Base-by-base conservation (phyloP, 2,797 vertebrate species). In the Miichthys miiuy region DNA sequence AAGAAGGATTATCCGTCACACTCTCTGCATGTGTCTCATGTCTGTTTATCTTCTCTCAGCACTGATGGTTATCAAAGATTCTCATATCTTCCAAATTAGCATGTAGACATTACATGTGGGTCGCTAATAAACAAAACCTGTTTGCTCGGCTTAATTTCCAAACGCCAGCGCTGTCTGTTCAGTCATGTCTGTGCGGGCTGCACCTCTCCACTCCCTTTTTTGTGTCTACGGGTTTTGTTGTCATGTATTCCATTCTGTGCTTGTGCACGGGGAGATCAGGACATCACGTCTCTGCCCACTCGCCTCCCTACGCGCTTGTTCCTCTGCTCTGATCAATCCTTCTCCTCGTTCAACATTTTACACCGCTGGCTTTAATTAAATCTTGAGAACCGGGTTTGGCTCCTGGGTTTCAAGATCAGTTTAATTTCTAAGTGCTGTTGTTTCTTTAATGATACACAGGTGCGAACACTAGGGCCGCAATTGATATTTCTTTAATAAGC, bases 401-500 rank as follows among this genome's bases (percentile, higher is more conserved):
- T 65, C 64, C 47, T 20, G 63, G 51, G 52, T 38, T 65, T 42
- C 60, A 56, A 23, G 58, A 70, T 62, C 27, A 34, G 17, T 54
- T 58, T 42, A 6, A 17, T 18, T 48, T 52, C 14, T 47, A 54
- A n/a, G 13, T 50, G 10, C 8, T 48, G 46, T 52, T 38, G 54
- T 61, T 65, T 61, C 60, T 27, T 23, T 38, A 46, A 56, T 54
- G 65, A 44, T 62, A 50, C 62, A 60, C 64, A 60, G 47, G 54
- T 66, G n/a, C 25, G 12, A 63, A 57, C 30, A 57, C 46, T 51
- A 21, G 18, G 5, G 27, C 7, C 18, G 41, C 65, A 70, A 74
- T 58, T 55, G 7, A 51, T 50, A 51, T 23, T 65, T 77, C 9
- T 81, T 68, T 67, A 73, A 77, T 69, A 74, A 69, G 46, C 38